Percentiles rank a stretch among this genome's conserved stretches.
Evolutionary conservation across 1,140 invertebrate genomes (phyloP).

Genomic region (Drosophila kurseongensis): DNA sequence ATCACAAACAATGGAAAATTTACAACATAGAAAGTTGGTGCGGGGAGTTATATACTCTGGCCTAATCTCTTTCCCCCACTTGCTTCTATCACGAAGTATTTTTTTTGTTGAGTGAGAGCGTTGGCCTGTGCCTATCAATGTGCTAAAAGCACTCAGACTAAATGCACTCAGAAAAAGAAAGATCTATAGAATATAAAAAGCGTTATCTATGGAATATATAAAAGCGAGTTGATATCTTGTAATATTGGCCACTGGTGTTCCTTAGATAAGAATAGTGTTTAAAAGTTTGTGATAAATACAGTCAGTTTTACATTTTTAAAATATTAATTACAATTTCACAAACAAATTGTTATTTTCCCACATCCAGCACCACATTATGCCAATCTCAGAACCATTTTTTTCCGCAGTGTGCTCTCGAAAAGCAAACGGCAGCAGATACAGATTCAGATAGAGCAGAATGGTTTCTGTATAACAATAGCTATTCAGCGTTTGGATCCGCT

Average conservation of each 20-base stretch:
- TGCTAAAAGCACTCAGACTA: conserved; percentile 31
- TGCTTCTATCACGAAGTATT: conserved; percentile 14
- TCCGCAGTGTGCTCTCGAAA: conserved; percentile 25
- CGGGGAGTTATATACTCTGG: conserved; percentile 22
- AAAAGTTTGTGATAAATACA: no score
- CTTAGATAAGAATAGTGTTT: no score
- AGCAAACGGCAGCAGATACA: conserved; percentile 29
- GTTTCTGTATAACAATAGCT: conserved; percentile 52
- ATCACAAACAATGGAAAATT: conserved; percentile 77
- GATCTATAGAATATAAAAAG: not conserved
- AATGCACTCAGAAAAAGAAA: conserved; percentile 4
- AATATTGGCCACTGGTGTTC: no score
- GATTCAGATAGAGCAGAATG: conserved; percentile 45
- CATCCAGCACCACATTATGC: no score
- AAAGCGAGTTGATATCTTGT: no score
- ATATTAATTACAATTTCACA: no score
- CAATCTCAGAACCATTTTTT: not conserved
- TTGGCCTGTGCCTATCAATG: conserved; percentile 48
- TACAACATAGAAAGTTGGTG: conserved; percentile 70
- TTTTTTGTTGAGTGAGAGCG: conserved; percentile 23
- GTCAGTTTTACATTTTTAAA: no score
- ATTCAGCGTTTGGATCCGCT: conserved; percentile 52
- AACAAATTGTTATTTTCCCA: no score
- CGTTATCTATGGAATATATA: not conserved
- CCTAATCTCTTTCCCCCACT: conserved; percentile 18